A percentile compares a stretch with the other conserved stretches of the same genome.
These are phyloP conservation scores for Drosophila ironensis DNA, from an alignment of 1,140 invertebrate genomes.

Conservation along the genomic window DNA sequence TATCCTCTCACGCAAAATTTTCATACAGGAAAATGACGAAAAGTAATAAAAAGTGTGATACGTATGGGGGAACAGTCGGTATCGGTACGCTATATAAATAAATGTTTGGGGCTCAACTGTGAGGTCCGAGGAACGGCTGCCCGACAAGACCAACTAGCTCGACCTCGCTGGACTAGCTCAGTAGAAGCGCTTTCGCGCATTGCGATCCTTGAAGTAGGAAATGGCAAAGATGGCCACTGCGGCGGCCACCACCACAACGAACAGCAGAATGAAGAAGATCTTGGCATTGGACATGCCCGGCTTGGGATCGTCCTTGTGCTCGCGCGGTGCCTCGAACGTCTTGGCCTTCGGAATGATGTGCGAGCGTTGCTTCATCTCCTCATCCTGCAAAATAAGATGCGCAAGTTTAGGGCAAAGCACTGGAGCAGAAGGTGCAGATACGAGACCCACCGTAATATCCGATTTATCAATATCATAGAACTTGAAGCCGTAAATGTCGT, in stretches of 20 bases:
- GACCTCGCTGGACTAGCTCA: constrained; percentile 79
- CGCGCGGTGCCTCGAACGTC: constrained; percentile 91
- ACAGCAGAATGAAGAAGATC: constrained; percentile 92
- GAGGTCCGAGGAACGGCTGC: too few relatives aligned
- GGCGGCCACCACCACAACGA: constrained; percentile 89
- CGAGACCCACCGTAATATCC: constrained; percentile 85
- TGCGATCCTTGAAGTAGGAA: constrained; percentile 96
- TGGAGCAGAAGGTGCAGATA: too few relatives aligned
- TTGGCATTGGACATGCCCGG: constrained; percentile 92
- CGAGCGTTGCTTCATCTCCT: constrained; percentile 87
- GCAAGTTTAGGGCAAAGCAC: too few relatives aligned
- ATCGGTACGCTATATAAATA: too few relatives aligned
- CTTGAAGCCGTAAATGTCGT: constrained; percentile 96
- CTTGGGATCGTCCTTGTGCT: constrained; percentile 94
- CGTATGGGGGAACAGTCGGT: constrained; percentile 34
- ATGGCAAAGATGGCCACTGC: constrained; percentile 92
- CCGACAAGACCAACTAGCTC: constrained; percentile 1
- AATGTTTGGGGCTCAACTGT: constrained; percentile 32
- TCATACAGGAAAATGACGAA: constrained; percentile 8
- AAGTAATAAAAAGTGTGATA: constrained; percentile 20
- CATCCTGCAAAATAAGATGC: constrained; percentile 83
- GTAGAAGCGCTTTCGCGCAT: constrained; percentile 95
- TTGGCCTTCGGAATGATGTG: constrained; percentile 91
- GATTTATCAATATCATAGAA: constrained; percentile 94
- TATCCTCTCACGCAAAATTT: constrained; percentile 21